A percentile compares a stretch with the other conserved stretches of the same genome.
phyloP scores from a whole-genome alignment of 2,797 vertebrate genomes.

The Pelobates cultripes region DNA sequence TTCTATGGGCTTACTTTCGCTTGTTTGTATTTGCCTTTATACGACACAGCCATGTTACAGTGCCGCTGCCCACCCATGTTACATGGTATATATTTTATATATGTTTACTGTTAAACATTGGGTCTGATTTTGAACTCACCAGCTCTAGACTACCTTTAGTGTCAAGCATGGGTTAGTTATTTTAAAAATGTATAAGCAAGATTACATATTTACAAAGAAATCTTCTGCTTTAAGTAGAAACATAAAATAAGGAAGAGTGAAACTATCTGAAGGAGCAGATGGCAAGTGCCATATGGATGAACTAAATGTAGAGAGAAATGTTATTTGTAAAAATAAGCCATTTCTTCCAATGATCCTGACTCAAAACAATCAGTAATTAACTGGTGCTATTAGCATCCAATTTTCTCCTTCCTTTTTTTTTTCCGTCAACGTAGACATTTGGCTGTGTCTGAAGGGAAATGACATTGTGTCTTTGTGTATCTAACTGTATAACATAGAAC shows the following conservation, averaged over 20 bases:
- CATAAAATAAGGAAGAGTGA: neutral
- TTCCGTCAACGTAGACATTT: slow-evolving; percentile 46
- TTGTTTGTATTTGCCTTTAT: no score
- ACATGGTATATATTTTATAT: no score
- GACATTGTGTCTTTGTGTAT: slow-evolving; percentile 35
- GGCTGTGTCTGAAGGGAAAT: slow-evolving; percentile 49
- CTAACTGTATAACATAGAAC: slow-evolving; percentile 42
- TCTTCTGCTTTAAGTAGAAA: slow-evolving; percentile 19
- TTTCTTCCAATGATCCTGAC: slow-evolving; percentile 36
- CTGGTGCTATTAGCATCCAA: slow-evolving; percentile 53
- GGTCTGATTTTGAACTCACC: no score
- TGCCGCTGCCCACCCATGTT: no score
- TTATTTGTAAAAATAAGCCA: slow-evolving; percentile 43
- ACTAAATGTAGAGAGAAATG: slow-evolving; percentile 51
- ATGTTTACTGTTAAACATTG: no score
- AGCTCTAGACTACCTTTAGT: neutral
- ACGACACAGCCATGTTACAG: no score
- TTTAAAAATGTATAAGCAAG: slow-evolving; percentile 31
- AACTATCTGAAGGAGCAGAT: slow-evolving; percentile 54
- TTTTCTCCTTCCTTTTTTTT: slow-evolving; percentile 47
- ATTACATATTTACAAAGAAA: slow-evolving; percentile 36
- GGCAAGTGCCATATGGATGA: slow-evolving; percentile 58
- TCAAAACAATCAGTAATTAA: slow-evolving; percentile 55
- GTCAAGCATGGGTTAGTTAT: slow-evolving; percentile 18
- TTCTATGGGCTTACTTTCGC: no score